Conservation (phyloP, 2,113 vertebrate species). For the Ophthalmolycus amberensis region DNA sequence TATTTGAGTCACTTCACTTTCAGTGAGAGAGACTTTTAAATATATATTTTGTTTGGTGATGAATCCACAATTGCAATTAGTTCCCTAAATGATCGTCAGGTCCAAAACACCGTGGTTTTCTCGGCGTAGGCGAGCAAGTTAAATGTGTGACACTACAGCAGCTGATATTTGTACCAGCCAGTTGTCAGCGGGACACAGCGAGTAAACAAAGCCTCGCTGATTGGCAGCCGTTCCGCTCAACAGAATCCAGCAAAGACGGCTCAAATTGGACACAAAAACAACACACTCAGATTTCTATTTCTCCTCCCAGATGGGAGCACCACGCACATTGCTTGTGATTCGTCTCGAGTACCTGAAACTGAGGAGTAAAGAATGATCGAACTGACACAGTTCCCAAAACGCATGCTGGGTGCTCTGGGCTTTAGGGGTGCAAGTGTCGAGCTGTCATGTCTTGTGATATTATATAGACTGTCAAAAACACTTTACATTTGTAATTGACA, state of each 20-base stretch:
- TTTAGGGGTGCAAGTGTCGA: not conserved
- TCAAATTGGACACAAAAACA: constrained; percentile 70
- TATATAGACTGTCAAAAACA: not conserved
- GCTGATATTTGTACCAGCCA: constrained; percentile 63
- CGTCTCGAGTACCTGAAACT: constrained; percentile 66
- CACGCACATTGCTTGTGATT: constrained; percentile 61
- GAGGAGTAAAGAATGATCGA: constrained; percentile 74
- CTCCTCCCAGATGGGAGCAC: constrained; percentile 65
- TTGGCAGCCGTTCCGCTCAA: constrained; percentile 64
- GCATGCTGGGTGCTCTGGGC: constrained; percentile 32
- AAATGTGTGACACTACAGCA: constrained; percentile 55
- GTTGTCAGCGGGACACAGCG: constrained; percentile 55
- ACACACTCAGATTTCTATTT: constrained; percentile 66
- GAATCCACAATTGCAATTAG: not conserved
- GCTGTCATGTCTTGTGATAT: not conserved
- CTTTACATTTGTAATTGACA: too few species aligned
- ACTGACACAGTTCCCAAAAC: constrained; percentile 50
- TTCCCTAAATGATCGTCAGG: not conserved
- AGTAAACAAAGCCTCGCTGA: constrained; percentile 67
- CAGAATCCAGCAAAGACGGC: constrained; percentile 54
- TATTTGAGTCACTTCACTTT: not conserved
- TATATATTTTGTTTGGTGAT: not conserved
- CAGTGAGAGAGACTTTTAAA: not conserved
- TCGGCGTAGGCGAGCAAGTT: not conserved
- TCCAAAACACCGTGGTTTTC: not conserved